Conservation (phyloP, 2,113 vertebrate genomes). For the Prunella fulvescens region DNA sequence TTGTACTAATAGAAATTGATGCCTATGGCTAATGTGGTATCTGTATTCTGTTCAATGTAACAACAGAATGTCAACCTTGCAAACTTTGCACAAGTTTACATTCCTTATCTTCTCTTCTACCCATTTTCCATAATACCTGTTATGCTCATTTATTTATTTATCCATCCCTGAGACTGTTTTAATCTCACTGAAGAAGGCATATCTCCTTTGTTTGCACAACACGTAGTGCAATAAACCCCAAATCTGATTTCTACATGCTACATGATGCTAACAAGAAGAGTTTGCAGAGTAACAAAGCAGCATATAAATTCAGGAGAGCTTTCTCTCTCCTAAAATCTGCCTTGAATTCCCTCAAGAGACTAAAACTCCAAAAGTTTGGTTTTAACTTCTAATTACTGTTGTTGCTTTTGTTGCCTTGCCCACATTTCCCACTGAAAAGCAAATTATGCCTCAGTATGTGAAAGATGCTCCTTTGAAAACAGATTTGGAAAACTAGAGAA, state of each 20-base stretch:
- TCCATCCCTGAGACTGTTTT: not conserved
- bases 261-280: not conserved
- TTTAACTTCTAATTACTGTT: not conserved
- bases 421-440: not conserved
- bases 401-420: not conserved
- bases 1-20: not conserved
- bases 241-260: not conserved
- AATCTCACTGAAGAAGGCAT: not conserved
- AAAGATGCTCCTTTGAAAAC: not conserved
- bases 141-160: not conserved
- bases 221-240: not conserved
- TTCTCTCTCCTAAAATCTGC: not conserved
- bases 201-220: not conserved
- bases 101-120: not conserved
- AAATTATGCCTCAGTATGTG: not conserved
- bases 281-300: not conserved
- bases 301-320: not conserved
- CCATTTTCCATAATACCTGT: not conserved
- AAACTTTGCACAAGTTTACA: not conserved
- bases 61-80: not conserved
- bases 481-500: not conserved
- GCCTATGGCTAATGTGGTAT: not conserved
- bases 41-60: not conserved
- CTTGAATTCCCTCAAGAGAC: not conserved
- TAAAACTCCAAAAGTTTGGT: not conserved